Evolutionary conservation across 2,797 vertebrate species (phyloP).

Genomic region (Hoplostethus mediterraneus): DNA sequence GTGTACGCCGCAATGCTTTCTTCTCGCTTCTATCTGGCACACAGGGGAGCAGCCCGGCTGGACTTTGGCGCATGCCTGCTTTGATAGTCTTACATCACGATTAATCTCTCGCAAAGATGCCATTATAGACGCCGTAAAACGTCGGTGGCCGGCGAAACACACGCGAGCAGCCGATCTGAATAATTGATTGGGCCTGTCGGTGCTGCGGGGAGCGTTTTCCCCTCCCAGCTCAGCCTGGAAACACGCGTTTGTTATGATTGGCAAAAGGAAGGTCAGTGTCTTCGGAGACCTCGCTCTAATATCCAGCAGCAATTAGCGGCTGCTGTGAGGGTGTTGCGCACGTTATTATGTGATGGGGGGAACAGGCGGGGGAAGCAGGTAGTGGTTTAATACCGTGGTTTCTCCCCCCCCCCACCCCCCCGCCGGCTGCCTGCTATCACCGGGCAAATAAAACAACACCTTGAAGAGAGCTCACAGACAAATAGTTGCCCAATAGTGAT

Average conservation of each 20-base stretch:
- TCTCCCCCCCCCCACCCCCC: background rate
- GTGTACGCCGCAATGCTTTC: constrained; percentile 21
- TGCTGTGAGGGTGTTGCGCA: constrained; percentile 46
- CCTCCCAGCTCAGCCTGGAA: constrained; percentile 57
- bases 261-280: constrained; percentile 75
- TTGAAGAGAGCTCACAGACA: constrained; percentile 40
- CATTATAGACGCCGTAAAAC: constrained; percentile 73
- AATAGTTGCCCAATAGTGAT: constrained; percentile 11
- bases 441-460: constrained; percentile 18
- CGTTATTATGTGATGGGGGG: constrained; percentile 62
- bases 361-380: constrained; percentile 48
- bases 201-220: constrained; percentile 59
- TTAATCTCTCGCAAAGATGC: constrained; percentile 71
- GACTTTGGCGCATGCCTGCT: constrained; percentile 59
- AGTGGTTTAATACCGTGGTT: constrained; percentile 51
- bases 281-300: constrained; percentile 73
- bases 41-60: constrained; percentile 31
- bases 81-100: constrained; percentile 66
- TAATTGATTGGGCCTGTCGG: constrained; percentile 69
- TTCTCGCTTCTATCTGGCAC: constrained; percentile 51
- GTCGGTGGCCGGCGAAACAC: constrained; percentile 59
- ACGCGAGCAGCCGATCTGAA: constrained; percentile 67
- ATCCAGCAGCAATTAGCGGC: constrained; percentile 75
- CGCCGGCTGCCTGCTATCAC: constrained; percentile 28
- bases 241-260: constrained; percentile 70